Conservation (phyloP, 2,113 vertebrate species). For the Aspiorhynchus laticeps region DNA sequence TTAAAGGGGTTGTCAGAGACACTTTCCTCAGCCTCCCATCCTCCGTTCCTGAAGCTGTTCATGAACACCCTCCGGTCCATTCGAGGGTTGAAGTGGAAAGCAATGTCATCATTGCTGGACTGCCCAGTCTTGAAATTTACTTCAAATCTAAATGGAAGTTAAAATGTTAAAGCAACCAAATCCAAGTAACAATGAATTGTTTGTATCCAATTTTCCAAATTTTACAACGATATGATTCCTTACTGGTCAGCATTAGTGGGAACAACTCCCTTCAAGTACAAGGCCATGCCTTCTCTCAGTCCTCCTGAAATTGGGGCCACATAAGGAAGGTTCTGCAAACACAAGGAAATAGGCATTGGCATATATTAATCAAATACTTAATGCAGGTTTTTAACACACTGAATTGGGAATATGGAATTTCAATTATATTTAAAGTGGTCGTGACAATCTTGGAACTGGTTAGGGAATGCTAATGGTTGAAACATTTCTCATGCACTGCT, state of each 20-base stretch:
- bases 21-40: too few relatives aligned
- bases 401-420: neutral
- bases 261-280: conserved; percentile 22
- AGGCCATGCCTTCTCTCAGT: conserved; percentile 27
- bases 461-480: neutral
- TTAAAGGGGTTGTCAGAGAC: too few relatives aligned
- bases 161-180: too few relatives aligned
- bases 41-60: too few relatives aligned
- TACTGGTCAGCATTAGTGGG: neutral
- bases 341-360: neutral
- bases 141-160: conserved; percentile 32
- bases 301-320: neutral
- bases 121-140: conserved; percentile 41
- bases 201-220: too few relatives aligned
- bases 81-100: too few relatives aligned
- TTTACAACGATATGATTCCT: too few relatives aligned
- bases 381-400: too few relatives aligned
- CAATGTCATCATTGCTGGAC: too few relatives aligned
- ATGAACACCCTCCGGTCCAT: too few relatives aligned
- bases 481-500: neutral
- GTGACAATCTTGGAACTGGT: too few relatives aligned
- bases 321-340: conserved; percentile 16
- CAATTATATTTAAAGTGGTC: neutral
- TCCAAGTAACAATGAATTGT: too few relatives aligned
- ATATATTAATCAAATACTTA: neutral